Evolutionary conservation across 2,888 invertebrate genomes (phyloP), one percentile per base, ranked within the genome.

Genomic region (Chymomyza amoena): DNA sequence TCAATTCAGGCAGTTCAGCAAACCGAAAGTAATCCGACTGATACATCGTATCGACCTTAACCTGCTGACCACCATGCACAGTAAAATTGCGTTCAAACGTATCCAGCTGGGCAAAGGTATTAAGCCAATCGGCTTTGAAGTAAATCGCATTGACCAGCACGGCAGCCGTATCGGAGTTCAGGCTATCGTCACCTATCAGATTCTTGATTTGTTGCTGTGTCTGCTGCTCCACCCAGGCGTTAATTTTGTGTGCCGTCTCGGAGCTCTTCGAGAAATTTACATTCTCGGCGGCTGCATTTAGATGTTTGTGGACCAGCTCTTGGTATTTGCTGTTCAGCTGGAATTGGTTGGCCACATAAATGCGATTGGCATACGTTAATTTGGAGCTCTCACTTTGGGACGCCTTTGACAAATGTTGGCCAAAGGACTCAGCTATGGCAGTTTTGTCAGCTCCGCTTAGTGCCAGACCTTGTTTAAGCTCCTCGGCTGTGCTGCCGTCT

Each of bases 81-180:
- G 94, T 93, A 92, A 97, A 98, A 1, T 94, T 93, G 70, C 92
- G 93, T 0, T 93, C 92, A 10, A 66, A 76, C 0, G 97, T 97
- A 6, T 78, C 18, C 0, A 81, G 78, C 2, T 92, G 85, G 32
- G 94, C 85, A 87, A 97, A 98, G 80, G 94, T 92, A 56, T 93
- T 89, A 60, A 92, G 91, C 97, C 97, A 97, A 45, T 93, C 92
- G 16, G 95, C 95, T 92, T 70, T 96, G 92, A 97, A 97, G 90
- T 97, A 96, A 36, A 97, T 93, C 4, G 97, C 97, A 89, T 96
- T 97, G 1, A 96, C 93, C 13, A 97, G 93, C 10, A 97, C 94
- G 69, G 96, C 90, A 56, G 94, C 80, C 0, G 69, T 39, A 81
- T 91, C 84, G 1, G 93, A 91, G 57, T 94, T 89, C 36, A 96